Evolutionary conservation across 2,888 invertebrate species (phyloP).

Genomic region (Eupithecia insigniata): DNA sequence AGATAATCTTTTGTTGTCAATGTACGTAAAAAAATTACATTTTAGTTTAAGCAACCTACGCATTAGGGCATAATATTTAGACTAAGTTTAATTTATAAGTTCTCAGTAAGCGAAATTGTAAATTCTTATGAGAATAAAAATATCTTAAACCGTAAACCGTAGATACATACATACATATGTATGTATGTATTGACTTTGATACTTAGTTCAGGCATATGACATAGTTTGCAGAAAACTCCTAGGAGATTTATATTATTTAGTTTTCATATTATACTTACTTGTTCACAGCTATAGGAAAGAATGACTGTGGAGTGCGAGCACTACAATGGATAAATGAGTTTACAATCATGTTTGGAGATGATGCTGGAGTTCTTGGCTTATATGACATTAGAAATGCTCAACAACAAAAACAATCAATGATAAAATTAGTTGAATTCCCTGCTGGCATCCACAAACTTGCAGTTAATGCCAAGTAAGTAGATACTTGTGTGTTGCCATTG

Average conservation of each 20-base stretch:
- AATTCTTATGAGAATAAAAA: too few relatives aligned
- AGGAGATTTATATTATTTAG: slow-evolving; percentile 11
- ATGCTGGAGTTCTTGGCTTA: slow-evolving; percentile 68
- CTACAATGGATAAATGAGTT: slow-evolving; percentile 75
- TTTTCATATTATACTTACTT: slow-evolving; percentile 9
- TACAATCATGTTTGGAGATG: slow-evolving; percentile 72
- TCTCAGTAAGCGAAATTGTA: too few relatives aligned
- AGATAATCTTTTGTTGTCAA: too few relatives aligned
- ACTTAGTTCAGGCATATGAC: not conserved
- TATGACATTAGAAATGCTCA: slow-evolving; percentile 66
- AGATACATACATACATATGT: too few relatives aligned
- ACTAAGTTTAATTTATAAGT: too few relatives aligned
- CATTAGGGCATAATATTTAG: too few relatives aligned
- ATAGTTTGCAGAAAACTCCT: not conserved
- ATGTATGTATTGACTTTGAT: not conserved
- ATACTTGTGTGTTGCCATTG: too few relatives aligned
- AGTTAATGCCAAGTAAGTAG: slow-evolving; percentile 68
- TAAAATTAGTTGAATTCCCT: slow-evolving; percentile 65
- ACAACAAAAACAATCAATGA: slow-evolving; percentile 36
- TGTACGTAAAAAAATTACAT: too few relatives aligned
- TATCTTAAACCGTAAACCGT: too few relatives aligned
- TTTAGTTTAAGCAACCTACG: too few relatives aligned
- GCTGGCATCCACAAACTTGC: slow-evolving; percentile 70
- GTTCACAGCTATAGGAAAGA: slow-evolving; percentile 65
- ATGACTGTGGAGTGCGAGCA: slow-evolving; percentile 71